phyloP scores from a whole-genome alignment of 2,113 vertebrate species.

The Tor tambroides region DNA sequence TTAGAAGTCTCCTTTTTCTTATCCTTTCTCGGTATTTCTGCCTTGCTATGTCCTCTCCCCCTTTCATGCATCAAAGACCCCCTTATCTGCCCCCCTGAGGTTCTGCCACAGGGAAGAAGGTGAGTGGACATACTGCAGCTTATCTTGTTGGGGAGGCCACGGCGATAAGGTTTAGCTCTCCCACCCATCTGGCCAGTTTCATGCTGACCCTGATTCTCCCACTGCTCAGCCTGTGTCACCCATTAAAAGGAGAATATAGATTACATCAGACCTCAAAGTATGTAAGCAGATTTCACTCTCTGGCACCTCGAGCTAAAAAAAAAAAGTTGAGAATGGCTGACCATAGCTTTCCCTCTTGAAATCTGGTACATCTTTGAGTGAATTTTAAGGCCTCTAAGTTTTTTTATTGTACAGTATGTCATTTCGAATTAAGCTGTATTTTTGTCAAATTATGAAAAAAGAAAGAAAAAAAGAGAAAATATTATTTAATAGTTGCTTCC shows the following conservation, averaged over 20 bases:
- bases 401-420: neutral
- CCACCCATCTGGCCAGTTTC: constrained; percentile 46
- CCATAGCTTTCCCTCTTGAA: neutral
- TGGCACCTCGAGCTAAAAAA: neutral
- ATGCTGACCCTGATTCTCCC: constrained; percentile 26
- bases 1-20: constrained; percentile 31
- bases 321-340: constrained; percentile 14
- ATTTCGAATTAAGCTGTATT: neutral
- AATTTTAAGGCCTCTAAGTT: neutral
- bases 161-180: constrained; percentile 44
- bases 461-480: too few species aligned
- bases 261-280: constrained; percentile 28
- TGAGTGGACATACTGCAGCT: constrained; percentile 56
- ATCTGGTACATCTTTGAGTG: neutral
- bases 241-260: constrained; percentile 31
- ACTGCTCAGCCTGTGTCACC: neutral
- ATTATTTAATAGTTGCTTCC: too few species aligned
- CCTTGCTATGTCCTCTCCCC: constrained; percentile 57
- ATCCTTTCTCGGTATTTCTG: constrained; percentile 62
- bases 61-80: constrained; percentile 60
- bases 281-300: constrained; percentile 40
- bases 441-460: too few species aligned
- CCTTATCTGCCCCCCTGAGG: constrained; percentile 60
- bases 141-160: constrained; percentile 55
- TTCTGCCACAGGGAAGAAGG: constrained; percentile 54